A percentile compares a stretch with the other conserved stretches of the same genome.
phyloP scores from a whole-genome alignment of 1,140 invertebrate genomes.

The Neotoxoptera formosana region DNA sequence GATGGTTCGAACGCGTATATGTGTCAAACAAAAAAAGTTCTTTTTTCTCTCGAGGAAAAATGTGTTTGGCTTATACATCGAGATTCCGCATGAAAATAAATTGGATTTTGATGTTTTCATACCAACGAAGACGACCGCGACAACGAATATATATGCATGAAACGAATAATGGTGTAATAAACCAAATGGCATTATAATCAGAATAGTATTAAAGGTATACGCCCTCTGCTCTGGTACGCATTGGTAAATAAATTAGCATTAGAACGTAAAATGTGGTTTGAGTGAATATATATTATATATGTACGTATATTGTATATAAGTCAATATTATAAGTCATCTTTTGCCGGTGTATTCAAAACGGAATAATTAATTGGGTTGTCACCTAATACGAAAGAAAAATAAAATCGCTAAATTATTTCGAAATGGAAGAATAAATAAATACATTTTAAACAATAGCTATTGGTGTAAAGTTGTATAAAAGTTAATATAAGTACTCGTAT shows the following conservation, averaged over 20 bases:
- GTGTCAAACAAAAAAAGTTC: slow-evolving; percentile 31
- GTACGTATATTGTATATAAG: not conserved
- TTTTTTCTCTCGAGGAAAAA: slow-evolving; percentile 16
- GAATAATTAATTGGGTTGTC: not conserved
- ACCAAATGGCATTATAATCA: slow-evolving; percentile 26
- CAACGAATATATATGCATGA: not conserved
- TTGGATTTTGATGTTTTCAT: slow-evolving; percentile 43
- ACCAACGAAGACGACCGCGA: not conserved
- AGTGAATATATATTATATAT: not conserved
- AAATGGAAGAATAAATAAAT: not conserved
- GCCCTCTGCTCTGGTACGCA: not conserved
- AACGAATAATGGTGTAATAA: slow-evolving; percentile 35
- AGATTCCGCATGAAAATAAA: slow-evolving; percentile 13
- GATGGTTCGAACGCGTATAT: slow-evolving; percentile 22
- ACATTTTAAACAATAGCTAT: not conserved
- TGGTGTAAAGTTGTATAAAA: not conserved
- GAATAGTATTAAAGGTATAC: slow-evolving; percentile 20
- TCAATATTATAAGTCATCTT: slow-evolving; percentile 3
- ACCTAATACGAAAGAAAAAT: not conserved
- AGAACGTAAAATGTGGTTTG: not conserved
- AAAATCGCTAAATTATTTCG: not conserved
- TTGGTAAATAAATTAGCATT: slow-evolving; percentile 32
- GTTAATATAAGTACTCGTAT: not conserved
- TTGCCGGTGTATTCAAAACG: not conserved
- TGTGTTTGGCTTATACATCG: slow-evolving; percentile 27